A percentile compares a stretch with the other conserved stretches of the same genome.
These are phyloP conservation scores for Indicator indicator DNA, from an alignment of 2,113 vertebrate species.

Conservation along the genomic window DNA sequence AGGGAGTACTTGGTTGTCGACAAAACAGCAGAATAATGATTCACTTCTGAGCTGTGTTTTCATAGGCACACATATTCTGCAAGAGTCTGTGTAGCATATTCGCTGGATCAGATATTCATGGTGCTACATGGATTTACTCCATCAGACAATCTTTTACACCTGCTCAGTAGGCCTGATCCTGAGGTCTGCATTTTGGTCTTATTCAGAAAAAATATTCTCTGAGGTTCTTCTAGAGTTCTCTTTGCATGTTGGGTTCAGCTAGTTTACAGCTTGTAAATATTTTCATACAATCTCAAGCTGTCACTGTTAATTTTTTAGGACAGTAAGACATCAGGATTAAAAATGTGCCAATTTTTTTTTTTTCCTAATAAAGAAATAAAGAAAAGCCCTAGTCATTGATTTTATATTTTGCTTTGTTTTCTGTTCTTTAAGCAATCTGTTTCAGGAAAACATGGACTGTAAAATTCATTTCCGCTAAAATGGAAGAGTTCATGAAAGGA, in stretches of 20 bases:
- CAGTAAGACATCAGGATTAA: background rate
- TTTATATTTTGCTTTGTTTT: background rate
- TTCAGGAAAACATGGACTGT: background rate
- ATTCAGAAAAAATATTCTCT: background rate
- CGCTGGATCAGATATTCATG: background rate
- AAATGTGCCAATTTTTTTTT: background rate
- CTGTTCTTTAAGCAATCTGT: background rate
- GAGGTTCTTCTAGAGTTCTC: background rate
- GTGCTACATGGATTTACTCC: background rate
- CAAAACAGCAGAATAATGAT: background rate
- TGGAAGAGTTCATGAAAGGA: background rate
- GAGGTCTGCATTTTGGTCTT: background rate
- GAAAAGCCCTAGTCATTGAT: background rate
- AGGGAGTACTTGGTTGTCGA: slow-evolving; percentile 2
- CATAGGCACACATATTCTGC: background rate
- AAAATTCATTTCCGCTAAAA: background rate
- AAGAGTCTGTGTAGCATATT: background rate
- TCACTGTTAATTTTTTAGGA: background rate
- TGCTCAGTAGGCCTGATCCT: background rate
- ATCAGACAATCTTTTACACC: background rate
- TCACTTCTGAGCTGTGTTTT: background rate
- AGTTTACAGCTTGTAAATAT: background rate
- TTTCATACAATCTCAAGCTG: background rate
- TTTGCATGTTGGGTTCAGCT: background rate
- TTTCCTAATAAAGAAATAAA: background rate